Percentiles rank a stretch among this genome's conserved stretches.
Conservation (phyloP, 2,113 vertebrate genomes). For the Ceuthmochares aereus region DNA sequence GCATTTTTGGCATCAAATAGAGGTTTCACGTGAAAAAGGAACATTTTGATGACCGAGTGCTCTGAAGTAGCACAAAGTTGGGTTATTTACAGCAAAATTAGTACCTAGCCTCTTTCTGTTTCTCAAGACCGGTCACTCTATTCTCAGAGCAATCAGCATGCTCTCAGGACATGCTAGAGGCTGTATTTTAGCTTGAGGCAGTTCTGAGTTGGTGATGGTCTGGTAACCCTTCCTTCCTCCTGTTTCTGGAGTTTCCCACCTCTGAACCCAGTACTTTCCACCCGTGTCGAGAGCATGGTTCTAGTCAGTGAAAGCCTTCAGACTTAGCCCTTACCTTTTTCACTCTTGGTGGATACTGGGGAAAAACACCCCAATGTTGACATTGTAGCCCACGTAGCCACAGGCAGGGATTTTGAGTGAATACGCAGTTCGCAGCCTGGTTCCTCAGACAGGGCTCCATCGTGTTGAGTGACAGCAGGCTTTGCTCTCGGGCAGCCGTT, state of each 20-base stretch:
- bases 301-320: background rate
- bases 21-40: background rate
- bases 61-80: background rate
- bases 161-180: background rate
- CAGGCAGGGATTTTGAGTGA: background rate
- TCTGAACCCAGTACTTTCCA: background rate
- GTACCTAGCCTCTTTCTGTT: background rate
- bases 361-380: background rate
- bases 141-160: background rate
- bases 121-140: background rate
- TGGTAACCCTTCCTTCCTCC: background rate
- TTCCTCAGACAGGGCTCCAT: background rate
- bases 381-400: background rate
- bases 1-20: background rate
- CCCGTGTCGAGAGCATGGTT: background rate
- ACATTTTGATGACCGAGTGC: background rate
- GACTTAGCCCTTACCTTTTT: background rate
- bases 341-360: background rate
- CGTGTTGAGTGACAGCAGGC: background rate
- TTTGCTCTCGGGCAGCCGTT: background rate
- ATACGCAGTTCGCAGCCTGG: background rate
- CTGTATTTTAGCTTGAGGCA: background rate
- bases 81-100: background rate
- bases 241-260: background rate
- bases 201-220: background rate